A percentile compares a stretch with the other conserved stretches of the same genome.
Evolutionary conservation across 2,797 vertebrate genomes (phyloP).

Genomic region (Distichodus sexfasciatus): DNA sequence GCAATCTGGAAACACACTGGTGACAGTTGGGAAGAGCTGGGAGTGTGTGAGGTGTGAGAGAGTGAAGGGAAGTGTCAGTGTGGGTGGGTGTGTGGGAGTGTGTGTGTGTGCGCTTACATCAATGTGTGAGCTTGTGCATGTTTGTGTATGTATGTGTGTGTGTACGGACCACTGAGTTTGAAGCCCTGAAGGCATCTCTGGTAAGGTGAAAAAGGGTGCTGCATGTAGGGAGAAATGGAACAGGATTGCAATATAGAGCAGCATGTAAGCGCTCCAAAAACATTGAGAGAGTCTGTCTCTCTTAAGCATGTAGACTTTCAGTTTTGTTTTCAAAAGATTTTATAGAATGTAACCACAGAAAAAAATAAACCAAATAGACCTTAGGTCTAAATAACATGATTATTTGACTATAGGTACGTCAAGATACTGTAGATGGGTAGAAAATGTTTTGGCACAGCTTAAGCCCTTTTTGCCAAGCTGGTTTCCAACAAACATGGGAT

Average conservation of each 20-base stretch:
- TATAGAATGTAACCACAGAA: too few species aligned
- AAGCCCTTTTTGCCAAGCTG: too few species aligned
- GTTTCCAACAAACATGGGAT: too few species aligned
- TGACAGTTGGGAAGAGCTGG: neutral
- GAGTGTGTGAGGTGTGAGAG: neutral
- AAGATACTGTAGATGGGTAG: too few species aligned
- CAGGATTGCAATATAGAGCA: neutral
- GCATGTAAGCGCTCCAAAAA: too few species aligned
- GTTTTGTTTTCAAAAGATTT: too few species aligned
- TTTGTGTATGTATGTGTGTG: neutral
- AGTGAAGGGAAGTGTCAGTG: neutral
- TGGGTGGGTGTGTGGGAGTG: neutral
- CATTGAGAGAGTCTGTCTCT: too few species aligned
- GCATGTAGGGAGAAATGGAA: neutral
- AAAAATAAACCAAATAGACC: too few species aligned
- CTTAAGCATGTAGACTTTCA: too few species aligned
- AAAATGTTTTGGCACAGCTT: too few species aligned
- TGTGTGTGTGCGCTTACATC: neutral
- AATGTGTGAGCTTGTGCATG: neutral
- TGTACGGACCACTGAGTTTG: neutral
- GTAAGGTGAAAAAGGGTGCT: neutral
- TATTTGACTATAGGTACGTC: too few species aligned
- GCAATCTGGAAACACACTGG: neutral
- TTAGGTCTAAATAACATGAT: too few species aligned
- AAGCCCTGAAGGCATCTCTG: neutral